Base-by-base conservation (phyloP, 2,888 invertebrate species). In the Chalcis sispes region DNA sequence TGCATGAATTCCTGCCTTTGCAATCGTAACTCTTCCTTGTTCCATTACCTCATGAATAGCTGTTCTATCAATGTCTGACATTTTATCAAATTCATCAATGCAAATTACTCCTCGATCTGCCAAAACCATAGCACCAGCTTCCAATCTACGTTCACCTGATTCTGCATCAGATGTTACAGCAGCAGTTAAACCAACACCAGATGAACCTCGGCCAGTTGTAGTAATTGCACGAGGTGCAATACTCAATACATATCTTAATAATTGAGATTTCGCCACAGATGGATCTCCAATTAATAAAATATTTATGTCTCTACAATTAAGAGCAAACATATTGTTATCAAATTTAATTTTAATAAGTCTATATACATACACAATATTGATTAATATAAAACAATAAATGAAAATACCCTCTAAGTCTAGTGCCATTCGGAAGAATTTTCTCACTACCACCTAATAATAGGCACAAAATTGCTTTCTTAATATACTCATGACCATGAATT, bases 11-110 rank as follows among this genome's bases (percentile, higher is more conserved):
- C 99, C 99, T 25, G 99, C 99, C 90, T 99, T 99, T 20, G 99
- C 96, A 84, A 99, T 99, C 8, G 99, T 98, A 2, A 99, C 96
- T 81, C 94, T 91, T 4, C 99, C 99, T 89, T 99, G 99, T 91
- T 99, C 99, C 99, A 99, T 98, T 4, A 99, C 99, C 91, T 99
- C 99, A 89, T 99, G 99, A 81, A 99, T 99, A 48, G 99, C 98
- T 0, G 99, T 99, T 84, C 99, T 93, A 90, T 99, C 99, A 78
- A 98, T 95, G 89, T 99, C 99, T 0, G 98, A 97, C 99, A 99
- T 99, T 91, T 98, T 97, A 90, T 99, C 99, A 89, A 99, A 99
- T 90, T 99, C 99, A 89, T 99, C 98, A 82, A 94, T 94, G 88
- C 99, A 99, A 59, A 99, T 99, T 61, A 99, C 96, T 29, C 99